Evolutionary conservation across 2,113 vertebrate genomes (phyloP).

Genomic region (Peromyscus maniculatus): DNA sequence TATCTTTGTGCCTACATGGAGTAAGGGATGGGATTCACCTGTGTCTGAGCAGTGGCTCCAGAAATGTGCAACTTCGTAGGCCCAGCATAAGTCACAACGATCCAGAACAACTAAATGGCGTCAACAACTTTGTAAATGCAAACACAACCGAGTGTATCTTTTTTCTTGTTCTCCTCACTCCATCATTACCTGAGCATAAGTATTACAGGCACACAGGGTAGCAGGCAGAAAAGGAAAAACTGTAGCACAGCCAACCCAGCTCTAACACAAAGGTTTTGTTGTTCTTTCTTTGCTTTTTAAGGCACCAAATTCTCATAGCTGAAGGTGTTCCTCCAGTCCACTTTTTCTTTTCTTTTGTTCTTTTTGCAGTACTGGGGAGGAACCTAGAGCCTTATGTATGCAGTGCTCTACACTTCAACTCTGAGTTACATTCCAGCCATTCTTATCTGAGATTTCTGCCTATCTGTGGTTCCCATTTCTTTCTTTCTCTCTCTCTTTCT

Average conservation of each 20-base stretch:
- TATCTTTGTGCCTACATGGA: neutral
- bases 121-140: conserved; percentile 5
- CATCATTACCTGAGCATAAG: neutral
- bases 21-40: neutral
- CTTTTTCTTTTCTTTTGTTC: neutral
- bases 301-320: neutral
- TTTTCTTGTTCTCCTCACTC: neutral
- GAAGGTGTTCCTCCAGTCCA: neutral
- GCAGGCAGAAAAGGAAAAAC: neutral
- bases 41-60: neutral
- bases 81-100: neutral
- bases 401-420: neutral
- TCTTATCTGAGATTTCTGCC: neutral
- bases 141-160: neutral
- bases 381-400: neutral
- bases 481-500: too few relatives aligned
- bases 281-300: neutral
- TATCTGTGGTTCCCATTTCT: neutral
- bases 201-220: neutral
- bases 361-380: neutral
- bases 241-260: neutral
- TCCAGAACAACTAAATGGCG: neutral
- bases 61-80: neutral
- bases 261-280: neutral
- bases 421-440: neutral